Evolutionary conservation across 2,797 vertebrate species (phyloP).

Genomic region (Hapalemur alaotrensis): DNA sequence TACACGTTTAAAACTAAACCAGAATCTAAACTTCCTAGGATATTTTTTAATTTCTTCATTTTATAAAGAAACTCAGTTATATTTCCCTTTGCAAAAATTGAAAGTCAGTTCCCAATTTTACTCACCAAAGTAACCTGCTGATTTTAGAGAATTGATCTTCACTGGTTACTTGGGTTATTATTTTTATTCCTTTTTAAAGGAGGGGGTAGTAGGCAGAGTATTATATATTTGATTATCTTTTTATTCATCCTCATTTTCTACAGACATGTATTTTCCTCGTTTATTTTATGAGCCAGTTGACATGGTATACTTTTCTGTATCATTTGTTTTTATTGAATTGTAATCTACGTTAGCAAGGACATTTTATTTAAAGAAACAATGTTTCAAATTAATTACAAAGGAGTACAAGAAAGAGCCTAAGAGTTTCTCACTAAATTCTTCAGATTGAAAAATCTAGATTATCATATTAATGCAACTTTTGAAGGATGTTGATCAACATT

Average conservation of each 20-base stretch:
- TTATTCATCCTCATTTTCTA: slow-evolving; percentile 56
- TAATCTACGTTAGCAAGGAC: slow-evolving; percentile 46
- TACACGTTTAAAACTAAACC: slow-evolving; percentile 32
- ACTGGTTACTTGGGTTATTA: background rate
- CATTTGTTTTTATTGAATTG: slow-evolving; percentile 63
- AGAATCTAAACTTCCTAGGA: background rate
- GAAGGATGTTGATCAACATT: slow-evolving; percentile 14
- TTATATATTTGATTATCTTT: slow-evolving; percentile 22
- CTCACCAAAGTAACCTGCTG: background rate
- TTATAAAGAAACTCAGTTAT: slow-evolving; percentile 25
- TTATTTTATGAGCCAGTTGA: slow-evolving; percentile 61
- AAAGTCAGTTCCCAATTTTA: slow-evolving; percentile 3
- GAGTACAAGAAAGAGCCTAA: background rate
- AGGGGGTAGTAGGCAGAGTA: background rate
- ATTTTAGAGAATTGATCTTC: slow-evolving; percentile 12
- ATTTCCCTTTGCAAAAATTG: background rate
- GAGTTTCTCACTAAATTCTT: slow-evolving; percentile 14
- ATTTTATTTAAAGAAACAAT: slow-evolving; percentile 43
- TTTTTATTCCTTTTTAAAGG: background rate
- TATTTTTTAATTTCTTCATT: background rate
- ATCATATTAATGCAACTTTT: background rate
- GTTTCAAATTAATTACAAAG: slow-evolving; percentile 45
- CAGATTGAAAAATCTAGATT: slow-evolving; percentile 33
- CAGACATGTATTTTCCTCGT: slow-evolving; percentile 13
- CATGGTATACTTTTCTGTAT: slow-evolving; percentile 52